Conservation (phyloP, 2,888 invertebrate species). For the Balanococcus diminutus region DNA sequence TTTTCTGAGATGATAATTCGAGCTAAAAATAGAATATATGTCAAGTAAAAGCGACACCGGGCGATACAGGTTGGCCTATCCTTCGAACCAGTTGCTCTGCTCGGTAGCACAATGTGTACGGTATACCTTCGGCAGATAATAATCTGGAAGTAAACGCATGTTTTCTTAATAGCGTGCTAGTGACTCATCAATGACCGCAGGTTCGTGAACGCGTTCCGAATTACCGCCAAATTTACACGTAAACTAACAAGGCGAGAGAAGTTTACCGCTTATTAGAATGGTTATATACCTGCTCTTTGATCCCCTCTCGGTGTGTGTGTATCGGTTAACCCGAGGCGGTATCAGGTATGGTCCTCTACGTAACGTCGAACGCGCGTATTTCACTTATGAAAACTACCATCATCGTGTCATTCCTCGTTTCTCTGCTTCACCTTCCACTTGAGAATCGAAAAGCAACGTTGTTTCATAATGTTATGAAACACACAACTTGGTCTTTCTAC, state of each 20-base stretch:
- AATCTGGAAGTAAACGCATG: constrained; percentile 37
- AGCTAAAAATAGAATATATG: constrained; percentile 8
- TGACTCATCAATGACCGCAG: constrained; percentile 37
- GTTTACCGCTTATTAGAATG: constrained; percentile 31
- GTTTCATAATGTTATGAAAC: constrained; percentile 30
- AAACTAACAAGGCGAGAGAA: constrained; percentile 21
- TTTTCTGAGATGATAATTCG: background rate
- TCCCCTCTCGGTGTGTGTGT: background rate
- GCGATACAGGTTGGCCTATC: background rate
- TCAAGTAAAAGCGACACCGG: constrained; percentile 4
- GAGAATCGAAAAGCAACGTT: no score
- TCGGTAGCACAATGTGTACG: background rate
- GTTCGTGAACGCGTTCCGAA: constrained; percentile 34
- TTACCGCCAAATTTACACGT: constrained; percentile 32
- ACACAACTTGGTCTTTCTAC: no score
- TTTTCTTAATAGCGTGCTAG: constrained; percentile 30
- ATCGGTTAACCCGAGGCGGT: background rate
- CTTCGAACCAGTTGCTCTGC: background rate
- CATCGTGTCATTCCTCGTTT: no score
- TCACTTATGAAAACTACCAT: constrained; percentile 13
- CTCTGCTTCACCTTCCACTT: no score
- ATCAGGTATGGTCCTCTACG: background rate
- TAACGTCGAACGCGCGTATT: constrained; percentile 15
- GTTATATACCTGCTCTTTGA: constrained; percentile 25
- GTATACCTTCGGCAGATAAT: background rate